Conservation (phyloP, 2,113 vertebrate genomes). For the Semicossyphus pulcher region DNA sequence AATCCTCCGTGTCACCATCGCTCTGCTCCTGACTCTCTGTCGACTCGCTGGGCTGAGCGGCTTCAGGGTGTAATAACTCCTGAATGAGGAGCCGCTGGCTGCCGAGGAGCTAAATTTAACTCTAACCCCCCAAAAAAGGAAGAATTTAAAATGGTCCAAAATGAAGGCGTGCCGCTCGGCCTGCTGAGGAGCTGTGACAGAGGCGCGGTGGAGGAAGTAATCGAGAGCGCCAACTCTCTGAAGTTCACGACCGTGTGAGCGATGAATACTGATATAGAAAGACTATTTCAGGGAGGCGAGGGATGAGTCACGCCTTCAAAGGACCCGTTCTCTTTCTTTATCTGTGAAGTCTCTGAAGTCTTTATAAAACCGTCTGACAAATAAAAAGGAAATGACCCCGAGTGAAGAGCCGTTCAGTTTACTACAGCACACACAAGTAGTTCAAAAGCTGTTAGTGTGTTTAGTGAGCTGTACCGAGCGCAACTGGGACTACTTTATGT, state of each 20-base stretch:
- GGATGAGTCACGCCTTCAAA: neutral
- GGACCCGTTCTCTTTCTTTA: neutral
- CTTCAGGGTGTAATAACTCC: slow-evolving; percentile 46
- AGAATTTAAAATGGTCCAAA: slow-evolving; percentile 39
- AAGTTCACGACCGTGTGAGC: neutral
- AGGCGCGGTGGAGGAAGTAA: slow-evolving; percentile 23
- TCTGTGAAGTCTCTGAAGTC: too few species aligned
- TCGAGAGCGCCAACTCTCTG: neutral
- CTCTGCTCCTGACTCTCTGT: neutral
- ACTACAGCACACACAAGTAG: too few species aligned
- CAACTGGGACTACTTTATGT: too few species aligned
- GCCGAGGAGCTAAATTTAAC: slow-evolving; percentile 45
- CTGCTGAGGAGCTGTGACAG: slow-evolving; percentile 25
- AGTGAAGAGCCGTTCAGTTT: too few species aligned
- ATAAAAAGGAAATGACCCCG: too few species aligned
- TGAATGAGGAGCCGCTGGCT: slow-evolving; percentile 23
- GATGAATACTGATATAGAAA: slow-evolving; percentile 13
- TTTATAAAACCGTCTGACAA: too few species aligned
- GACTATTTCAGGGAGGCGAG: slow-evolving; percentile 47
- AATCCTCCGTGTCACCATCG: slow-evolving; percentile 12
- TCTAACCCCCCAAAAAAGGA: slow-evolving; percentile 5
- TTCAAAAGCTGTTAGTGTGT: too few species aligned
- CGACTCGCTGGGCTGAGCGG: slow-evolving; percentile 4
- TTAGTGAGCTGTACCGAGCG: too few species aligned
- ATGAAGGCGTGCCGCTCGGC: neutral